A percentile compares a stretch with the other conserved stretches of the same genome.
Evolutionary conservation across 2,888 invertebrate genomes (phyloP).

Genomic region (Sinohyriopsis cumingii): DNA sequence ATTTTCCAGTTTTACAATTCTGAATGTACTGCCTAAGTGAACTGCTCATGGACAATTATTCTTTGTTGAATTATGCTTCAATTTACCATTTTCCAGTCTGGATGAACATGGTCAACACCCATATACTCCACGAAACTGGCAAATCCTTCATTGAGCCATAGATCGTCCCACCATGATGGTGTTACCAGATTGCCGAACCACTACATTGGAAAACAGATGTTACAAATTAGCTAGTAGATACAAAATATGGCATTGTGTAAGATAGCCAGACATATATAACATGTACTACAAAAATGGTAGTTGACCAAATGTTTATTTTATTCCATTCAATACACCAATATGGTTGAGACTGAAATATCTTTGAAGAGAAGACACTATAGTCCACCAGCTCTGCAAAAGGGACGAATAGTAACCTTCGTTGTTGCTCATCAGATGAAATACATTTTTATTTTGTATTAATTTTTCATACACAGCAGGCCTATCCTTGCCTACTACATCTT

Average conservation of each 20-base stretch:
- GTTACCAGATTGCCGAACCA: constrained; percentile 80
- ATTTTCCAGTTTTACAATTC: too few species aligned
- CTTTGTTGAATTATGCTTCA: not conserved
- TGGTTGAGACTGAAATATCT: too few species aligned
- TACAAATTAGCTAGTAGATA: not conserved
- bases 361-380: too few species aligned
- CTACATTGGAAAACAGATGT: constrained; percentile 44
- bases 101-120: constrained; percentile 81
- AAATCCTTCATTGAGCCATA: constrained; percentile 92
- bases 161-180: constrained; percentile 92
- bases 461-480: too few species aligned
- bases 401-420: too few species aligned
- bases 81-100: constrained; percentile 82
- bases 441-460: too few species aligned
- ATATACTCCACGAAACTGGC: constrained; percentile 85
- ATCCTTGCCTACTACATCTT: too few species aligned
- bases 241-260: not conserved
- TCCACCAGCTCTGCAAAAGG: too few species aligned
- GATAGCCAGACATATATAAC: not conserved
- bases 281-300: not conserved
- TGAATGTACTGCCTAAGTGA: too few species aligned
- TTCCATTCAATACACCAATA: not conserved
- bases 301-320: not conserved
- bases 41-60: too few species aligned
- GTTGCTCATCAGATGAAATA: too few species aligned